These are phyloP conservation scores for Tenthredo scrophulariae DNA, from an alignment of 2,888 invertebrate species.

Conservation along the genomic window DNA sequence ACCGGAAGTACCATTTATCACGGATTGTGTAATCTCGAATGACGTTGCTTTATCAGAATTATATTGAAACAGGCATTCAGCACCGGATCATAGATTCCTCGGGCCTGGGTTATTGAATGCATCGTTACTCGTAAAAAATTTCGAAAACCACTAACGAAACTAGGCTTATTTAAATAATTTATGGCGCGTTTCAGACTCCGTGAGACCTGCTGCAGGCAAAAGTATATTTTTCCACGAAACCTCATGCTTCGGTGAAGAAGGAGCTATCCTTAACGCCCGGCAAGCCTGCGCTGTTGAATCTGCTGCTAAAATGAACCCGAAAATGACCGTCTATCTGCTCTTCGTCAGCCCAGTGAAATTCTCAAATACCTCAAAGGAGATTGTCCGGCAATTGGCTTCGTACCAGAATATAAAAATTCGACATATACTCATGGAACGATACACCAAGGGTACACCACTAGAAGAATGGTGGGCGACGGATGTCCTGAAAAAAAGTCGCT, in stretches of 20 bases:
- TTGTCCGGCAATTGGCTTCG: conserved; percentile 74
- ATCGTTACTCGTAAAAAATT: neutral
- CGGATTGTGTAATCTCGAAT: neutral
- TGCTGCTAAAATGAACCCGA: conserved; percentile 83
- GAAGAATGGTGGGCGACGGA: conserved; percentile 80
- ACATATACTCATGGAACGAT: conserved; percentile 79
- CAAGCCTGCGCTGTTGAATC: conserved; percentile 87
- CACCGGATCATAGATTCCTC: neutral
- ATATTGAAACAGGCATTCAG: neutral
- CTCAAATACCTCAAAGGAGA: conserved; percentile 67
- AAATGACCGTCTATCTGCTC: conserved; percentile 80
- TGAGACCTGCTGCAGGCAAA: conserved; percentile 70
- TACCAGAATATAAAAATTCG: conserved; percentile 80
- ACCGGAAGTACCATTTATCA: neutral
- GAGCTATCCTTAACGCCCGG: conserved; percentile 79
- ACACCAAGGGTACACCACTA: conserved; percentile 81
- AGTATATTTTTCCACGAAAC: conserved; percentile 86
- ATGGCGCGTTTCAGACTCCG: conserved; percentile 59
- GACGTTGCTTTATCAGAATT: neutral
- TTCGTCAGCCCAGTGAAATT: conserved; percentile 78
- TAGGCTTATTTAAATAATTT: neutral
- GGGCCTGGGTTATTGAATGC: neutral
- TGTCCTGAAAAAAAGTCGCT: conserved; percentile 79
- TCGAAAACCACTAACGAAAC: neutral
- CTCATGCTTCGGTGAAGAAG: conserved; percentile 80